These are phyloP conservation scores for Lepidurus packardi DNA, from an alignment of 1,140 invertebrate species.

Conservation along the genomic window DNA sequence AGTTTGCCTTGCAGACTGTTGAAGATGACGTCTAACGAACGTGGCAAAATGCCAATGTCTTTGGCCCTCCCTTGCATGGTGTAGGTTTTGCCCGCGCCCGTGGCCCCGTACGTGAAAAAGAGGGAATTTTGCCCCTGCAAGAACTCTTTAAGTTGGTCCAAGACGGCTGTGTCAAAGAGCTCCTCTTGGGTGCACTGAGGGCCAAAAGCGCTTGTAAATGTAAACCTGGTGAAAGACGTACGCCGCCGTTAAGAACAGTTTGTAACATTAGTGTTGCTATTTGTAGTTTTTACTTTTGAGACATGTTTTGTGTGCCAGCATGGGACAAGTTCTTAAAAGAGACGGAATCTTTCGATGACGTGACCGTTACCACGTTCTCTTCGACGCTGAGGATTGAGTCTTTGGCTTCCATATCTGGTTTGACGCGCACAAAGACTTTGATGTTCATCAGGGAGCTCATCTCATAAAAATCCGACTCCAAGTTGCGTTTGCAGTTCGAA, in stretches of 20 bases:
- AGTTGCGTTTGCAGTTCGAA: conserved; percentile 4
- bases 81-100: conserved; percentile 80
- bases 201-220: conserved; percentile 61
- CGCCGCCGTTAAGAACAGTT: not conserved
- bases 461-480: conserved; percentile 24
- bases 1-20: conserved; percentile 46
- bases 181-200: conserved; percentile 51
- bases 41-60: conserved; percentile 70
- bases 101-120: conserved; percentile 78
- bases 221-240: conserved; percentile 45
- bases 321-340: conserved; percentile 24
- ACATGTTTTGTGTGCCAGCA: conserved; percentile 14
- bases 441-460: conserved; percentile 3
- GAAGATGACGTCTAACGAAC: conserved; percentile 73
- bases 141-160: conserved; percentile 55
- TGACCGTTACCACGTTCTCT: conserved; percentile 8
- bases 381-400: not conserved
- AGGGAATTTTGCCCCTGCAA: conserved; percentile 66
- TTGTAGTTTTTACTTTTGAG: not conserved
- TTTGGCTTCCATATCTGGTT: not conserved
- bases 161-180: conserved; percentile 56
- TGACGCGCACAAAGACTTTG: conserved; percentile 24
- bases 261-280: not conserved
- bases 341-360: conserved; percentile 24
- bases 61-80: conserved; percentile 66